Percentiles rank a stretch among this genome's conserved stretches.
Evolutionary conservation across 2,888 invertebrate species (phyloP).

Genomic region (Pterobdella sp.): DNA sequence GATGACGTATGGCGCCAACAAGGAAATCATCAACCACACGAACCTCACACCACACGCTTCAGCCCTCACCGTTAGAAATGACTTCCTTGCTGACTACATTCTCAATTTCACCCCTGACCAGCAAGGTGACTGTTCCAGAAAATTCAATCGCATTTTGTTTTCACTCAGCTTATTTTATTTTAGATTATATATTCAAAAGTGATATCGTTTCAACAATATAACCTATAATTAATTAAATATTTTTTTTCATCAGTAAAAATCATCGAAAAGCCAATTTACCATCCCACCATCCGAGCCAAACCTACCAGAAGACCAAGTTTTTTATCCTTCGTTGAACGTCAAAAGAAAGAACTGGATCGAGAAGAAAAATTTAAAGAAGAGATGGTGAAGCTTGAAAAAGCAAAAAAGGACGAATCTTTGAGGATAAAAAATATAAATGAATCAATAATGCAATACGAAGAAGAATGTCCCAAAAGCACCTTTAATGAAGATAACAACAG

Average conservation of each 20-base stretch:
- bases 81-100: constrained; percentile 88
- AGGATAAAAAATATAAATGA: background rate
- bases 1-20: constrained; percentile 87
- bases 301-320: constrained; percentile 16
- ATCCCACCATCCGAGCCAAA: constrained; percentile 16
- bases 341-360: background rate
- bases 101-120: constrained; percentile 83
- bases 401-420: background rate
- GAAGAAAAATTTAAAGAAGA: background rate
- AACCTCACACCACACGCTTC: constrained; percentile 97
- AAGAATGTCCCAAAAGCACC: background rate
- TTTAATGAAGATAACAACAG: too few species aligned
- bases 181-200: too few species aligned
- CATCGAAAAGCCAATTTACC: constrained; percentile 17
- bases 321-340: constrained; percentile 2
- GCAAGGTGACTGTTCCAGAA: constrained; percentile 70
- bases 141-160: too few species aligned
- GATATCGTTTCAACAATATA: too few species aligned
- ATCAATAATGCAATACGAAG: background rate
- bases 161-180: too few species aligned
- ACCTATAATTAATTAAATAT: too few species aligned
- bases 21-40: constrained; percentile 85
- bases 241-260: constrained; percentile 19
- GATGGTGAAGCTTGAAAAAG: background rate
- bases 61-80: constrained; percentile 90